A percentile compares a stretch with the other conserved stretches of the same genome.
Conservation (phyloP, 2,113 vertebrate genomes). For the Willisornis vidua region DNA sequence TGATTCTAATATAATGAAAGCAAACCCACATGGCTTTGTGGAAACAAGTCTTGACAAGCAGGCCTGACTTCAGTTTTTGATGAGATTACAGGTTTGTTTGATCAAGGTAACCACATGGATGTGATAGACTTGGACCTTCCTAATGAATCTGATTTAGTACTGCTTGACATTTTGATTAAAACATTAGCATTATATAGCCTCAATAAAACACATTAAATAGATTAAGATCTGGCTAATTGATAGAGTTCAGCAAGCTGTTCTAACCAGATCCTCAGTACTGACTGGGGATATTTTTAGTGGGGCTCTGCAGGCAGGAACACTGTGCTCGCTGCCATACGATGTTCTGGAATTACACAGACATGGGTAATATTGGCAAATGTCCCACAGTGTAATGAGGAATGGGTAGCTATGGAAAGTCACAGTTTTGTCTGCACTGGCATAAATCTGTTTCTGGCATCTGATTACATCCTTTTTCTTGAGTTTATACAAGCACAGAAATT, state of each 20-base stretch:
- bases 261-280: conserved; percentile 46
- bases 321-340: conserved; percentile 5
- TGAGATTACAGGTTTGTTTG: conserved; percentile 65
- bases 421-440: neutral
- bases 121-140: conserved; percentile 59
- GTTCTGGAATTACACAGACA: conserved; percentile 43
- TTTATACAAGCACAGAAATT: neutral
- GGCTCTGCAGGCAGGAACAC: conserved; percentile 42
- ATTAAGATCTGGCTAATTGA: conserved; percentile 70
- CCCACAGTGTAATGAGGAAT: neutral
- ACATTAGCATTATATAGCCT: conserved; percentile 67
- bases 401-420: neutral
- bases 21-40: conserved; percentile 15
- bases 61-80: conserved; percentile 53
- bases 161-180: conserved; percentile 71
- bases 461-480: neutral
- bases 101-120: conserved; percentile 61
- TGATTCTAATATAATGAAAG: conserved; percentile 39
- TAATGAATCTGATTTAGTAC: conserved; percentile 68
- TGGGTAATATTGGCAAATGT: neutral
- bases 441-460: neutral
- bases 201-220: conserved; percentile 70
- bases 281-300: conserved; percentile 59
- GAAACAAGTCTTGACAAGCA: conserved; percentile 62
- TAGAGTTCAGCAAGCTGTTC: conserved; percentile 67